phyloP scores from a whole-genome alignment of 2,113 vertebrate genomes.

The Crotalus tigris region DNA sequence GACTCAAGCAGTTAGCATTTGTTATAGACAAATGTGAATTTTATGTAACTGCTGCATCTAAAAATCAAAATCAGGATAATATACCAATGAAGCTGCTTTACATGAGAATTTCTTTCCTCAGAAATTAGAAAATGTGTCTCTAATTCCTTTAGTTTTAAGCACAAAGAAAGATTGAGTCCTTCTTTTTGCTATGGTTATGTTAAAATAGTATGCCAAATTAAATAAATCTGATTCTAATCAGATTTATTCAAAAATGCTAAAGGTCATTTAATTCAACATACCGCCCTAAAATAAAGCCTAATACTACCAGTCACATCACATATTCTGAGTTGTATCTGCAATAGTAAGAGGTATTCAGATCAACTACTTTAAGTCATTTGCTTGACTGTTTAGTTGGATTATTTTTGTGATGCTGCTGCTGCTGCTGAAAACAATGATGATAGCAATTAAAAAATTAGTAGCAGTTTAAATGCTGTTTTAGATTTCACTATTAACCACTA shows the following conservation, averaged over 20 bases:
- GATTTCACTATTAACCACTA: not conserved
- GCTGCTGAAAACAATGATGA: not conserved
- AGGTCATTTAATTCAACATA: not conserved
- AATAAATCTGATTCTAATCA: not conserved
- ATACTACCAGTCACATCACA: not conserved
- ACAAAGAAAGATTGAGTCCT: not conserved
- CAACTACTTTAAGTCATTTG: not conserved
- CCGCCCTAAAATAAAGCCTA: not conserved
- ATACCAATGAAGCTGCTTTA: not conserved
- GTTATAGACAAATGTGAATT: not conserved
- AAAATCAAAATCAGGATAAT: not conserved
- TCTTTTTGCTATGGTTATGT: not conserved
- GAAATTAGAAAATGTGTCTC: not conserved
- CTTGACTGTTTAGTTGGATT: not conserved
- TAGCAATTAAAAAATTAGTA: not conserved
- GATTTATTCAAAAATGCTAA: not conserved
- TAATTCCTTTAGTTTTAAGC: not conserved
- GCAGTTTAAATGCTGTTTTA: not conserved
- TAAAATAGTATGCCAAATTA: not conserved
- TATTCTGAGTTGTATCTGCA: not conserved
- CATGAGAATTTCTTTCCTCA: not conserved
- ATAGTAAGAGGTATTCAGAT: not conserved
- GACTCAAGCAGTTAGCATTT: not conserved
- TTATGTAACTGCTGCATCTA: not conserved
- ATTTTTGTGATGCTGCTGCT: not conserved